Percentiles rank a stretch among this genome's conserved stretches.
phyloP scores from a whole-genome alignment of 53 echinoderm and acorn worm genomes.

The Antedon mediterranea region DNA sequence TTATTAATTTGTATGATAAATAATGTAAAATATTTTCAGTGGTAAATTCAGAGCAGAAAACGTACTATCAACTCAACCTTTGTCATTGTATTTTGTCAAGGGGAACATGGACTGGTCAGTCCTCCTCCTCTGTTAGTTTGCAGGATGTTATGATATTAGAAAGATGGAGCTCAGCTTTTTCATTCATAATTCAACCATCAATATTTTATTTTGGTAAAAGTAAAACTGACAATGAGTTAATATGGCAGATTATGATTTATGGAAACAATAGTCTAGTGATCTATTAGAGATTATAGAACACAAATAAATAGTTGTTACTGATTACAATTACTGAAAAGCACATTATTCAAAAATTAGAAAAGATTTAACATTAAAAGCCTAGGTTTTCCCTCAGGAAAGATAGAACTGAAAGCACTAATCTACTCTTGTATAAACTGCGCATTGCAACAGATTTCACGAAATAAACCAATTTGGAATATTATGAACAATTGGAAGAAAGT shows the following conservation, averaged over 20 bases:
- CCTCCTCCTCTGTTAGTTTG: too few species aligned
- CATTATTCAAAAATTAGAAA: background rate
- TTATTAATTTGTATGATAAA: too few species aligned
- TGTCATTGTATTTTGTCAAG: too few species aligned
- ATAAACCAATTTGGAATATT: background rate
- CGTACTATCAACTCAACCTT: too few species aligned
- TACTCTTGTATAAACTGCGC: background rate
- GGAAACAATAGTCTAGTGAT: background rate
- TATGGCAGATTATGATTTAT: background rate
- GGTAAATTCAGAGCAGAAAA: too few species aligned
- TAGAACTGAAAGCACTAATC: background rate
- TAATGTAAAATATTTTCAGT: too few species aligned
- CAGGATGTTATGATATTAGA: too few species aligned
- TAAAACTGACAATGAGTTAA: background rate
- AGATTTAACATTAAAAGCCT: background rate
- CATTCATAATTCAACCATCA: too few species aligned
- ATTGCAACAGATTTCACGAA: background rate
- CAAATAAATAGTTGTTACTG: background rate
- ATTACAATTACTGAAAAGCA: background rate
- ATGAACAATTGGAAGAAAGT: background rate
- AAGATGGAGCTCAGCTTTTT: too few species aligned
- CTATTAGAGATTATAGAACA: background rate
- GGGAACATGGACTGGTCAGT: too few species aligned
- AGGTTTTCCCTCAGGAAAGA: background rate
- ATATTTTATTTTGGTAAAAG: too few species aligned